phyloP scores from a whole-genome alignment of 1,140 invertebrate genomes.

The Ceratoteleas bidentatus region DNA sequence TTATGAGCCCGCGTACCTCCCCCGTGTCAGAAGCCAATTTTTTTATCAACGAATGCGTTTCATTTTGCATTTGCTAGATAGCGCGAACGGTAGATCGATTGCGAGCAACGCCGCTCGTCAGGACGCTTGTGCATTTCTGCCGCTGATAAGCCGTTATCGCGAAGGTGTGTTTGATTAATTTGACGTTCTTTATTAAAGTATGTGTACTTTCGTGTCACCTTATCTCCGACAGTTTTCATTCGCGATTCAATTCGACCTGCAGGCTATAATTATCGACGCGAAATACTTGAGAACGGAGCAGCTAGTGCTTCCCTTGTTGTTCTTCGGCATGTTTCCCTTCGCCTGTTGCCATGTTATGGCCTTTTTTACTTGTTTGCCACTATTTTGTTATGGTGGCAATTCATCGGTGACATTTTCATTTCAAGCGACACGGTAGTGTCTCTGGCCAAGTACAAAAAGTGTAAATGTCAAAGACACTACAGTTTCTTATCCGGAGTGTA shows the following conservation, averaged over 20 bases:
- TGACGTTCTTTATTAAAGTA: conserved; percentile 51
- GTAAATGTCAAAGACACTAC: too few relatives aligned
- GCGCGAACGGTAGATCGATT: conserved; percentile 29
- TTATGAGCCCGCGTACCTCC: not conserved
- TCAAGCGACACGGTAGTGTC: too few relatives aligned
- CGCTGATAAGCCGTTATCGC: conserved; percentile 55
- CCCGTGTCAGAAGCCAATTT: not conserved
- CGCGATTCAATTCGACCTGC: not conserved
- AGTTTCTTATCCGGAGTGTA: too few relatives aligned
- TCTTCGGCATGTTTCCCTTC: too few relatives aligned
- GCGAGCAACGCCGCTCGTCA: conserved; percentile 36
- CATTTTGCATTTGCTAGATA: conserved; percentile 42
- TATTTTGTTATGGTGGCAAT: too few relatives aligned
- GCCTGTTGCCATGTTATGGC: too few relatives aligned
- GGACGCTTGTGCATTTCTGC: conserved; percentile 49
- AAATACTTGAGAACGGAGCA: too few relatives aligned
- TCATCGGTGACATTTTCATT: too few relatives aligned
- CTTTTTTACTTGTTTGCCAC: too few relatives aligned
- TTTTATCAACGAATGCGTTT: conserved; percentile 35
- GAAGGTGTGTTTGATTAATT: conserved; percentile 65
- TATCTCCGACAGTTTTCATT: conserved; percentile 32
- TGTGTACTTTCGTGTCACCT: conserved; percentile 37
- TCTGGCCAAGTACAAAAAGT: too few relatives aligned
- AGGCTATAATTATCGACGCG: not conserved
- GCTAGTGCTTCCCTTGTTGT: too few relatives aligned